These are phyloP conservation scores for Macrobrachium nipponense DNA, from an alignment of 1,140 invertebrate species.

Conservation along the genomic window DNA sequence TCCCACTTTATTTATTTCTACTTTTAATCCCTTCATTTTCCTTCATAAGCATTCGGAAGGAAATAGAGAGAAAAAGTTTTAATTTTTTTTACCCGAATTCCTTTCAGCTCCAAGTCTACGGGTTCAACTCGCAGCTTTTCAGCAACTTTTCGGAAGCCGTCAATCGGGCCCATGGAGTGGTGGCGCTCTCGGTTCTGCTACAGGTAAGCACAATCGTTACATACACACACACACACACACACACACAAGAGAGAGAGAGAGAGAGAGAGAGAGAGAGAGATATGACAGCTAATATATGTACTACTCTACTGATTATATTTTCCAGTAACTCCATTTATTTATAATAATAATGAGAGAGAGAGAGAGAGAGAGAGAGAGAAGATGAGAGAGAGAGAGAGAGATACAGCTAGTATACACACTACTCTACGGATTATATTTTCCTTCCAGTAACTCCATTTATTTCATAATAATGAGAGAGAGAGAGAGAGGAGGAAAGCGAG, in stretches of 20 bases:
- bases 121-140: slow-evolving; percentile 96
- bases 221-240: neutral
- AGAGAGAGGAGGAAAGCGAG: no score
- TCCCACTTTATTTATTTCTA: no score
- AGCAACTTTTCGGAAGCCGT: slow-evolving; percentile 96
- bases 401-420: neutral
- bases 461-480: no score
- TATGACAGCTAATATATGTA: no score
- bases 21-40: no score
- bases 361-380: slow-evolving; percentile 19
- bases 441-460: no score
- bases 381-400: neutral
- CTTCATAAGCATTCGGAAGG: no score
- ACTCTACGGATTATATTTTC: no score
- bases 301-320: no score
- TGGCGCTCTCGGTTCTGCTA: slow-evolving; percentile 92
- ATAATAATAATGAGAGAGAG: neutral
- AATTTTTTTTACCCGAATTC: neutral
- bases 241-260: neutral
- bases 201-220: slow-evolving; percentile 76
- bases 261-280: neutral
- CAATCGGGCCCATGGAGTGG: slow-evolving; percentile 91
- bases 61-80: neutral
- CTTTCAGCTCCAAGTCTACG: slow-evolving; percentile 91
- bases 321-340: no score